phyloP scores from a whole-genome alignment of 2,888 invertebrate genomes.

The Acleris holmiana region DNA sequence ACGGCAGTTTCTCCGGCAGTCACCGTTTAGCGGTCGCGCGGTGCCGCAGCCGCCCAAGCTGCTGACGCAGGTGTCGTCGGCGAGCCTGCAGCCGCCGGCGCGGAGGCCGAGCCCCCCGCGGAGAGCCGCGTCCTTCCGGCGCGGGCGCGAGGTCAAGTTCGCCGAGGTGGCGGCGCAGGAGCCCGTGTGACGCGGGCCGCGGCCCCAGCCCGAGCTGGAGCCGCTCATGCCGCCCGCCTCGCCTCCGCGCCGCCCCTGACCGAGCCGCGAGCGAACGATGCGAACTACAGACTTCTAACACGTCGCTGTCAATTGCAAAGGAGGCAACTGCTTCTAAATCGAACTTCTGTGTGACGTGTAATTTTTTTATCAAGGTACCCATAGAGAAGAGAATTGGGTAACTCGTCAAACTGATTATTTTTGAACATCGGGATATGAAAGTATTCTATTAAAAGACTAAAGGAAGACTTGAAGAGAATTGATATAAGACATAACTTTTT shows the following conservation, averaged over 20 bases:
- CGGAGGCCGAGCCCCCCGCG: constrained; percentile 68
- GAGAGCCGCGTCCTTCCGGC: constrained; percentile 75
- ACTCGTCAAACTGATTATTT: too few species aligned
- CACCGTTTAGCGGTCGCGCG: constrained; percentile 83
- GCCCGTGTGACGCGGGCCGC: constrained; percentile 81
- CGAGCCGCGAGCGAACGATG: constrained; percentile 58
- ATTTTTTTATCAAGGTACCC: too few species aligned
- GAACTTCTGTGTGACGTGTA: too few species aligned
- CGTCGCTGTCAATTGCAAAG: constrained; percentile 3
- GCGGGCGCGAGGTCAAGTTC: constrained; percentile 82
- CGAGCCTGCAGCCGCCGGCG: constrained; percentile 73
- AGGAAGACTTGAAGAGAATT: background rate
- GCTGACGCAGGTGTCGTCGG: constrained; percentile 73
- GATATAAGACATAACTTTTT: background rate
- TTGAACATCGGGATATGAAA: background rate
- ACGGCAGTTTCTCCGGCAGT: constrained; percentile 88
- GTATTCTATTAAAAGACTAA: background rate
- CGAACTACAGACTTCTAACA: constrained; percentile 73
- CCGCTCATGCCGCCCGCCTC: constrained; percentile 67
- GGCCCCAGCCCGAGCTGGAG: constrained; percentile 83
- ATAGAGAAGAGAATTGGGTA: too few species aligned
- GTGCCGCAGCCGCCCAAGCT: constrained; percentile 59
- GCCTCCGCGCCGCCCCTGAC: constrained; percentile 62
- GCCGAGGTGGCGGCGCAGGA: constrained; percentile 64
- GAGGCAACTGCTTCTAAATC: constrained; percentile 2